Evolutionary conservation across 2,888 invertebrate genomes (phyloP).

Genomic region (Drosophila histrio): DNA sequence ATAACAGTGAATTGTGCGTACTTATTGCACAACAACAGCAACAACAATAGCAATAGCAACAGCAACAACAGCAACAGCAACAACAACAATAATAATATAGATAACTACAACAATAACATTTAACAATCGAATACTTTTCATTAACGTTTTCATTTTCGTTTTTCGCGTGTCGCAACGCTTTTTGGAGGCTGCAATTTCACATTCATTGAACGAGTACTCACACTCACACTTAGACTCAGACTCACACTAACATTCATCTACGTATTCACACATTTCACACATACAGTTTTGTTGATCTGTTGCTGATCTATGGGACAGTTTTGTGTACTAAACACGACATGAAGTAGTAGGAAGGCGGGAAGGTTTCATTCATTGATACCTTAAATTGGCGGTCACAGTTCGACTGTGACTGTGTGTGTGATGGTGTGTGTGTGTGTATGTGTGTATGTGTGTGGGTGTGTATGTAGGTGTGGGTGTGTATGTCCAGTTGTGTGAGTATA

Average conservation of each 20-base stretch:
- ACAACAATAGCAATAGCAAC: background rate
- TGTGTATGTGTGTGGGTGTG: background rate
- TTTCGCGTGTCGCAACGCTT: constrained; percentile 58
- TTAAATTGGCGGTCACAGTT: constrained; percentile 60
- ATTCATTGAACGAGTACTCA: constrained; percentile 34
- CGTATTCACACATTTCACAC: constrained; percentile 1
- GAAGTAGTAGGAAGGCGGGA: background rate
- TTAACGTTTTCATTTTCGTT: constrained; percentile 58
- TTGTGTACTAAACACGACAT: background rate
- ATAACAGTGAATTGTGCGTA: constrained; percentile 14
- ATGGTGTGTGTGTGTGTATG: background rate
- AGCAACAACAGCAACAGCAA: constrained; percentile 7
- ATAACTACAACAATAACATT: constrained; percentile 5
- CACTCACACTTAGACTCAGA: background rate
- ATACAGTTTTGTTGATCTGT: constrained; percentile 1
- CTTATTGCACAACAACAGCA: background rate
- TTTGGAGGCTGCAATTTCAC: constrained; percentile 38
- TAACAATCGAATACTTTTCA: constrained; percentile 38
- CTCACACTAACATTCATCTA: constrained; percentile 1
- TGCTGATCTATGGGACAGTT: constrained; percentile 10
- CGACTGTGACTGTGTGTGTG: background rate
- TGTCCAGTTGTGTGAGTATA: background rate
- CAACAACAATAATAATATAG: background rate
- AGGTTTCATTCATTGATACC: constrained; percentile 63
- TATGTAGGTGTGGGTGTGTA: background rate